Base-by-base conservation (phyloP, 2,888 invertebrate genomes). In the Cantharis rustica region DNA sequence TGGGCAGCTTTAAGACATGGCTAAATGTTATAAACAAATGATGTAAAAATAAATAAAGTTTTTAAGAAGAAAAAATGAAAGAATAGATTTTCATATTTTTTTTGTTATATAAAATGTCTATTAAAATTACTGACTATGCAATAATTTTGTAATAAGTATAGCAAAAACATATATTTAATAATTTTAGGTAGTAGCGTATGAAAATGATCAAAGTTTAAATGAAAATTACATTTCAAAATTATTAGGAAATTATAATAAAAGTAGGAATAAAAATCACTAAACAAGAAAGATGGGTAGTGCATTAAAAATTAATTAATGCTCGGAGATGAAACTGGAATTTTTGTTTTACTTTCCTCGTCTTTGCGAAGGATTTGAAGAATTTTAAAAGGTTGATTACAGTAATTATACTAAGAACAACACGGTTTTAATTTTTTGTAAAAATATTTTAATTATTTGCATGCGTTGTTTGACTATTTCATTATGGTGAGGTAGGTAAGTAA, bases 161-260 rank as follows among this genome's bases (percentile, higher is more conserved):
- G 10, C 10, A 27, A 27, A 11, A 27, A 3, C 11, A 20, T 20
- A 20, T 31, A 31, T 31, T 31, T 31, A n/a, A 13, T 7, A 47
- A 3, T 47, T n/a, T 47, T 5, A 1, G 9, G 9, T 23, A 23
- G 23, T 23, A 23, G 23, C 9, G n/a, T 47, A 80, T 81, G 81
- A 82, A 23, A 81, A 82, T 82, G 81, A 82, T 81, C 82, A 82
- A 81, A 81, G 81, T 82, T 80, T 90, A 90, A 88, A 17, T 11
- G 16, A 11, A 90, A 90, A 90, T 90, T 89, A 90, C 89, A 89
- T 89, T 87, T 85, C 89, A 89, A 91, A 90, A 91, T 91, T 90
- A 91, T 91, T 91, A 91, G 90, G 90, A 91, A 90, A 90, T 91
- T 90, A 91, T 90, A 91, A 90, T 89, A 90, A 88, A 75, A 80